These are phyloP conservation scores for Alentia gelatinosa DNA, from an alignment of 2,888 invertebrate genomes.

Conservation along the genomic window DNA sequence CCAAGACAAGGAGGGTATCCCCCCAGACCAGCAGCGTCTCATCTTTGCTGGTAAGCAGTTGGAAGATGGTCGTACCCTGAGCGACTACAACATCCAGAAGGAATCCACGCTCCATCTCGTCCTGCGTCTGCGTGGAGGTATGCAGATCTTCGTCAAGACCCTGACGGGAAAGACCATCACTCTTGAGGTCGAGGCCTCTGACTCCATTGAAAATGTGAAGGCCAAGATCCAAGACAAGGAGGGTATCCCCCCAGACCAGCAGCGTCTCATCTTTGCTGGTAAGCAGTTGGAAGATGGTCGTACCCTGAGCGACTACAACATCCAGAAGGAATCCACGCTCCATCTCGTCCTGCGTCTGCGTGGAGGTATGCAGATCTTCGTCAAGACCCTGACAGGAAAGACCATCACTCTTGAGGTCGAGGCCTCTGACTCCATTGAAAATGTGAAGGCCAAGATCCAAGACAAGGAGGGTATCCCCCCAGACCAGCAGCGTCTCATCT, in stretches of 20 bases:
- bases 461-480: constrained; percentile 82
- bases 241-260: constrained; percentile 81
- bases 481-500: constrained; percentile 93
- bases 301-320: constrained; percentile 95
- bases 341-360: constrained; percentile 94
- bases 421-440: constrained; percentile 96
- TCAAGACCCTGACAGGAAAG: constrained; percentile 66
- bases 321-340: constrained; percentile 96
- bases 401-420: constrained; percentile 83
- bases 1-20: constrained; percentile 80
- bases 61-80: constrained; percentile 94
- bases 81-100: constrained; percentile 97
- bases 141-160: constrained; percentile 80
- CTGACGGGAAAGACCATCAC: constrained; percentile 70
- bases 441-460: constrained; percentile 87
- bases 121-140: constrained; percentile 95
- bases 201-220: constrained; percentile 97
- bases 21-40: constrained; percentile 90
- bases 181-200: constrained; percentile 87
- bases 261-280: constrained; percentile 88
- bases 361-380: constrained; percentile 68
- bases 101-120: constrained; percentile 96
- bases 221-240: constrained; percentile 78
- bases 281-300: constrained; percentile 97
- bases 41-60: constrained; percentile 96